Evolutionary conservation across 2,888 invertebrate species (phyloP).

Genomic region (Spisula subtruncata): DNA sequence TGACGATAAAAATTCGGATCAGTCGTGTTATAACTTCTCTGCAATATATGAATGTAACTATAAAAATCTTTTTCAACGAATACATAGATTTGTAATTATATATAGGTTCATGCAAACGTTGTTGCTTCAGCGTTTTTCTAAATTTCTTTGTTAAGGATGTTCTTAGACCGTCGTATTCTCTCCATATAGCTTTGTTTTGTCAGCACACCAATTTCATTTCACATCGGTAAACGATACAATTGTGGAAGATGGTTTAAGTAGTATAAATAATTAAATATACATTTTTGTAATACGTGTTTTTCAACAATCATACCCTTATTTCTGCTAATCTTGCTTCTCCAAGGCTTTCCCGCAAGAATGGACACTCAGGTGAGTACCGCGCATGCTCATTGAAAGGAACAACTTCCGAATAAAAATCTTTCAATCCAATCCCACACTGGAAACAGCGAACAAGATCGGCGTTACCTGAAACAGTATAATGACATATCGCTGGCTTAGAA

Average conservation of each 20-base stretch:
- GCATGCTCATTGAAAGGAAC: slow-evolving; percentile 21
- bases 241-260: too few species aligned
- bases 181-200: too few species aligned
- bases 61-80: too few species aligned
- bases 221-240: too few species aligned
- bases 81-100: too few species aligned
- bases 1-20: slow-evolving; percentile 19
- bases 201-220: too few species aligned
- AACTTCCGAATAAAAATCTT: slow-evolving; percentile 25
- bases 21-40: not conserved
- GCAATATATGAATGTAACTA: not conserved
- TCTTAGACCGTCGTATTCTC: too few species aligned
- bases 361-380: slow-evolving; percentile 26
- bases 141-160: too few species aligned
- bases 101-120: too few species aligned
- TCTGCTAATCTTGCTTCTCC: not conserved
- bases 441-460: slow-evolving; percentile 28
- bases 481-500: too few species aligned
- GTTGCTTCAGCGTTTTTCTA: too few species aligned
- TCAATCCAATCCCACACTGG: slow-evolving; percentile 36
- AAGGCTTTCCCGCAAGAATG: not conserved
- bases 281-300: not conserved
- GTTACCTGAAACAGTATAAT: not conserved
- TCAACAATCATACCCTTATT: not conserved
- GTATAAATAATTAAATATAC: too few species aligned